These are phyloP conservation scores for Variabilichromis moorii DNA, from an alignment of 2,113 vertebrate species.

Conservation along the genomic window DNA sequence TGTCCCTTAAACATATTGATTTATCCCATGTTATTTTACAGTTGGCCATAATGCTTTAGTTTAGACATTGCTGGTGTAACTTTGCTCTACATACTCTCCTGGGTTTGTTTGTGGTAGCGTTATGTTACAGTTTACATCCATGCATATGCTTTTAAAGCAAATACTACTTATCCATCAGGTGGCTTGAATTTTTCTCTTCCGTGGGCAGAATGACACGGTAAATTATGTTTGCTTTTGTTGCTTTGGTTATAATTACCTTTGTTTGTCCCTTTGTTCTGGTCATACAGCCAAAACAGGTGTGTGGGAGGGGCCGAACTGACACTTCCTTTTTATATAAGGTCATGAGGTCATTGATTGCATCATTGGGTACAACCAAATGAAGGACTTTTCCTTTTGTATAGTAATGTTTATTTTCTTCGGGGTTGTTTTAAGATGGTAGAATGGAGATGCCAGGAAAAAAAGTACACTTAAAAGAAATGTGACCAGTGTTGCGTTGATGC, in stretches of 20 bases:
- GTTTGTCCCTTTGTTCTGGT: neutral
- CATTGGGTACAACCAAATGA: neutral
- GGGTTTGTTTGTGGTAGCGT: neutral
- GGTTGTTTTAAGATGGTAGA: neutral
- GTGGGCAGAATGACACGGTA: neutral
- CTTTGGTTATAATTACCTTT: neutral
- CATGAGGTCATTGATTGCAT: neutral
- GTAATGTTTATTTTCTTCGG: neutral
- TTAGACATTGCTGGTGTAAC: neutral
- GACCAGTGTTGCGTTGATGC: neutral
- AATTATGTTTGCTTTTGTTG: neutral
- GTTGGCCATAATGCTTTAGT: neutral
- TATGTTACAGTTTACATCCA: neutral
- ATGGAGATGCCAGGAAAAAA: neutral
- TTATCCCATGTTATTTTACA: neutral
- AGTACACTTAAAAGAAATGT: neutral
- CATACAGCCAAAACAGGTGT: neutral
- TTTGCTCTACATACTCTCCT: neutral
- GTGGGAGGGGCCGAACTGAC: neutral
- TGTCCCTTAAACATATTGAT: neutral
- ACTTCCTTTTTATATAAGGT: neutral
- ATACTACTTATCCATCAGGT: neutral
- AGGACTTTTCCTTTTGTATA: neutral
- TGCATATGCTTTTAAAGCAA: neutral
- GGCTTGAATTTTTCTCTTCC: neutral